These are phyloP conservation scores for Orchesella flavescens DNA, from an alignment of 2,888 invertebrate species.

Conservation along the genomic window DNA sequence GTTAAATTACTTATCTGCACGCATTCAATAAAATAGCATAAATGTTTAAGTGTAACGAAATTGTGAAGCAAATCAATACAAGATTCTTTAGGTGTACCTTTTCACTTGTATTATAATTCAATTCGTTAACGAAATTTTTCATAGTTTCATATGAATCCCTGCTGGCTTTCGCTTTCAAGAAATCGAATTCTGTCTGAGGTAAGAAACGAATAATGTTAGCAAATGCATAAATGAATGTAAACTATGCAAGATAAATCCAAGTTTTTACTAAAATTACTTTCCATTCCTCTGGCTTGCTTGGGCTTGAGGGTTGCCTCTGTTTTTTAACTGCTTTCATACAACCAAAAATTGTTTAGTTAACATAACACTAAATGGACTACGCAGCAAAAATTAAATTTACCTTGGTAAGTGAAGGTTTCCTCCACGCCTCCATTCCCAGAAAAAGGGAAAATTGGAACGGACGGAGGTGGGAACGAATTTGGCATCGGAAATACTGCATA, in stretches of 20 bases:
- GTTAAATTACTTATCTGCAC: slow-evolving; percentile 12
- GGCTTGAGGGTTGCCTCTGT: background rate
- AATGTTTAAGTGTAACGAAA: background rate
- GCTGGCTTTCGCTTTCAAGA: background rate
- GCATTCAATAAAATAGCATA: no score
- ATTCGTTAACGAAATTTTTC: slow-evolving; percentile 10
- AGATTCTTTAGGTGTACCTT: no score
- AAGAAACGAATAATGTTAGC: background rate
- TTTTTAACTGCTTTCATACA: slow-evolving; percentile 27
- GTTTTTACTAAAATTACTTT: background rate
- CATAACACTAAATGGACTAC: no score
- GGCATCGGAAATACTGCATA: slow-evolving; percentile 29
- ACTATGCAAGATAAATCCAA: background rate
- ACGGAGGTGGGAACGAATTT: background rate
- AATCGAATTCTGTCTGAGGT: slow-evolving; percentile 27
- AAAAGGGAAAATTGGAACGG: background rate
- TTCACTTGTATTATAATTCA: background rate
- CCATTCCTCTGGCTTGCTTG: background rate
- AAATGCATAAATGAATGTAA: no score
- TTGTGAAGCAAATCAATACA: no score
- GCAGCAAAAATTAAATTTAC: slow-evolving; percentile 21
- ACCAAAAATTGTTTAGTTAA: background rate
- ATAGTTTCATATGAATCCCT: slow-evolving; percentile 21
- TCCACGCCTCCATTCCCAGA: slow-evolving; percentile 32
- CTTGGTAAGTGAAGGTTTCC: slow-evolving; percentile 63